Base-by-base conservation (phyloP, 2,113 vertebrate species). In the Cottus gobio region DNA sequence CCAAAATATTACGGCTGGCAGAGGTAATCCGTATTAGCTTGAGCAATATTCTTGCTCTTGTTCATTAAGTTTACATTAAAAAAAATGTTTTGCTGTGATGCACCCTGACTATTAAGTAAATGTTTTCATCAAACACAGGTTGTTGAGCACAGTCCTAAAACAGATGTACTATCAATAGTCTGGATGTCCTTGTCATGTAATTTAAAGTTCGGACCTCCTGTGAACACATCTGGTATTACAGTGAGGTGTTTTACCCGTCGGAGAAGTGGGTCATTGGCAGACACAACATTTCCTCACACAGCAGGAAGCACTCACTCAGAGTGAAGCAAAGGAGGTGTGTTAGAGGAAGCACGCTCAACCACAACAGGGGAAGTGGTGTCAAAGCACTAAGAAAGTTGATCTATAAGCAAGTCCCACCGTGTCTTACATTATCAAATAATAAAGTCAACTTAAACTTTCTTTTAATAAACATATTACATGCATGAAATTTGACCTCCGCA, bases 281-380 rank as follows among this genome's bases (percentile, higher is more conserved):
- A 39, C 31, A 79, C 11, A 66, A 77, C 67, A 77, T 52, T 46
- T 73, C 50, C 67, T 75, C 9, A 60, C 6, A 46, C 26, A 48
- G 37, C 73, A 90, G 86, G 83, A 91, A 83, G 77, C 52, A 46
- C 62, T 75, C 50, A 34, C 31, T n/a, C 56, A 22, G 42, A 34
- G 58, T 87, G 74, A 85, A 61, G 83, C 85, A 86, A 50, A 52
- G 76, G 42, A 52, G 42, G 65, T 56, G 71, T 4, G 2, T 26
- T 75, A 72, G 74, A 84, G 88, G 90, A 89, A 90, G 75, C 74
- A 16, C 6, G 56, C 28, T 50, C 1, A 71, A 85, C 87, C 88
- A 79, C 89, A 89, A 85, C 60, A 82, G 78, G 30, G 82, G 88
- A 89, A 90, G 82, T 86, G 48, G 66, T 69, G 62, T 76, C 37